Evolutionary conservation across 2,113 vertebrate genomes (phyloP), one percentile per base, ranked within the genome.

Genomic region (Stigmatopora nigra): DNA sequence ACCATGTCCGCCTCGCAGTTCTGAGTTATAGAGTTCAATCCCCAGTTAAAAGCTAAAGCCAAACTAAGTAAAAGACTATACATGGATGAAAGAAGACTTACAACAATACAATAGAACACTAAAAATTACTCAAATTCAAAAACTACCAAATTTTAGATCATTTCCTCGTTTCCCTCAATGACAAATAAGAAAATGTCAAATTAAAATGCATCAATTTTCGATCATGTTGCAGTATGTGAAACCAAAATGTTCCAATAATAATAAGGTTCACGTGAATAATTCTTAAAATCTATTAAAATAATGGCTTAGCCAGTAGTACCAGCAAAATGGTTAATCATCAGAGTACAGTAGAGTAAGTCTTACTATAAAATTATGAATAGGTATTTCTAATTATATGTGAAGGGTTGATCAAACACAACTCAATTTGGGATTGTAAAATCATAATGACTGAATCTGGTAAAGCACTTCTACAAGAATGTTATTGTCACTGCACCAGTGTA

Each of bases 381-480:
- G 51, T 53, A n/a, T 22, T 20, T 51, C 17, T 0, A n/a, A 53
- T 20, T 1, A 8, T 41, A 2, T 31, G 25, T 31, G 25, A 31
- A 31, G 25, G 38, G 38, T 41, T 41, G 38, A 7, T 41, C 38
- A 41, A 41, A 35, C 53, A 14, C 14, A 13, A 31, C 22, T 56
- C 12, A 15, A 31, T 41, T 15, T 3, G 12, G 15, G 22, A 31
- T 3, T 41, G 16, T 10, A 5, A 41, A 45, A 61, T 45, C 20
- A 2, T 41, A 17, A 6, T 60, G 36, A 38, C 10, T 60, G n/a
- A 56, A 56, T 1, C 17, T n/a, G 65, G 49, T 45, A 61, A 63
- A 72, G 52, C 62, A 67, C 75, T 68, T 81, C 69, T n/a, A 76
- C 77, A 78, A 82, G 82, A 82, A 75, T 78, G 78, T 82, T 84